Evolutionary conservation across 2,888 invertebrate genomes (phyloP).

Genomic region (Meiosimyza platycephala): DNA sequence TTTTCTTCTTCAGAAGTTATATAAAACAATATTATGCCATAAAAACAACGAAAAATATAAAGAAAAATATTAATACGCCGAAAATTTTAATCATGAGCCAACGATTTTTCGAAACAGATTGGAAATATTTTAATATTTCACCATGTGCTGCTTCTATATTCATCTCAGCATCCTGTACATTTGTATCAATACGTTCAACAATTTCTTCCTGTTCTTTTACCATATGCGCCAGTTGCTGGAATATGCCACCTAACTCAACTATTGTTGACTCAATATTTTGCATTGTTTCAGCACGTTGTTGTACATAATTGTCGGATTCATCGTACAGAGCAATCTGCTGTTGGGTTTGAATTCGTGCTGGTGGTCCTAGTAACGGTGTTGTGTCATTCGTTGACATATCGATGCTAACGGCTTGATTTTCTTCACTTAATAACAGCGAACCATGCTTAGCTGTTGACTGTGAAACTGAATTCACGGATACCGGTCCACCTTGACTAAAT

Average conservation of each 20-base stretch:
- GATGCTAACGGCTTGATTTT: slow-evolving; percentile 84
- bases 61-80: slow-evolving; percentile 97
- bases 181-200: slow-evolving; percentile 96
- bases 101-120: slow-evolving; percentile 94
- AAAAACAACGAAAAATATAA: slow-evolving; percentile 98
- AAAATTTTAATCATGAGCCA: slow-evolving; percentile 99
- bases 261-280: slow-evolving; percentile 99
- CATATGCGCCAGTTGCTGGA: slow-evolving; percentile 95
- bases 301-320: slow-evolving; percentile 90
- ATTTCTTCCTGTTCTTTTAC: slow-evolving; percentile 89
- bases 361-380: slow-evolving; percentile 66
- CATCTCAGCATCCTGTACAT: slow-evolving; percentile 93
- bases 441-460: slow-evolving; percentile 71
- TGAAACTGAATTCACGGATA: slow-evolving; percentile 69
- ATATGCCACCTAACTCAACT: slow-evolving; percentile 98
- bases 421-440: slow-evolving; percentile 67
- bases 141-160: slow-evolving; percentile 98
- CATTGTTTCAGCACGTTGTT: slow-evolving; percentile 96
- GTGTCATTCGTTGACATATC: slow-evolving; percentile 77
- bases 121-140: slow-evolving; percentile 98
- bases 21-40: slow-evolving; percentile 76
- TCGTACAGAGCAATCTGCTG: slow-evolving; percentile 83
- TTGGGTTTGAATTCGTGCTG: slow-evolving; percentile 63
- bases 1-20: too few species aligned
- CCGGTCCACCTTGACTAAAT: slow-evolving; percentile 72